Evolutionary conservation across 2,888 invertebrate genomes (phyloP).

Genomic region (Leucophora obtusa): DNA sequence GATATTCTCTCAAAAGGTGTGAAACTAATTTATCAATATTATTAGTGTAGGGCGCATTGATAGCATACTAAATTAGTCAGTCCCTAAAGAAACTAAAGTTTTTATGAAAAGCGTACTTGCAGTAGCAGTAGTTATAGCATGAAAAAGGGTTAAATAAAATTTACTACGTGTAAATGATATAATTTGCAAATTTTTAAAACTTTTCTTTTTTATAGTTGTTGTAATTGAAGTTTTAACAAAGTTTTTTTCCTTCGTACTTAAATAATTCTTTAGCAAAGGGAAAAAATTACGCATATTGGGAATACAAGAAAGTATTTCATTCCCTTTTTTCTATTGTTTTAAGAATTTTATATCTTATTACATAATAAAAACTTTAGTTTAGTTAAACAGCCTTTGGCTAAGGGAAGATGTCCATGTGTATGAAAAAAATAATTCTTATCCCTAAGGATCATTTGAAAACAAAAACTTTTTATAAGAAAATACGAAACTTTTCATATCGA

Average conservation of each 20-base stretch:
- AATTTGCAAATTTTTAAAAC: conserved; percentile 48
- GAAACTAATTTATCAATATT: no score
- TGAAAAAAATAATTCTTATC: neutral
- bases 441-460: neutral
- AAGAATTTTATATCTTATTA: conserved; percentile 5
- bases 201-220: conserved; percentile 21
- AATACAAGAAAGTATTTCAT: neutral
- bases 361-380: conserved; percentile 16
- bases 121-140: neutral
- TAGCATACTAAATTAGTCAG: no score
- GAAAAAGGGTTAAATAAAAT: conserved; percentile 24
- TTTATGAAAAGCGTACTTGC: no score
- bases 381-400: conserved; percentile 33
- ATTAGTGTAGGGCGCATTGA: no score
- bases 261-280: conserved; percentile 21
- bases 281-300: conserved; percentile 17
- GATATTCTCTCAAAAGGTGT: no score
- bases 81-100: no score
- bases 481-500: neutral
- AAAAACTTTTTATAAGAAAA: neutral
- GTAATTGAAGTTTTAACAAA: conserved; percentile 35
- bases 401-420: conserved; percentile 18
- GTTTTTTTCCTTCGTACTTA: conserved; percentile 27
- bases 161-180: conserved; percentile 57
- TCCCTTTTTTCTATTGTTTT: neutral